Evolutionary conservation across 37 sponge, comb jelly and placozoan species (phyloP), one percentile per base, ranked within the genome.

Genomic region (Chondrosia reniformis): DNA sequence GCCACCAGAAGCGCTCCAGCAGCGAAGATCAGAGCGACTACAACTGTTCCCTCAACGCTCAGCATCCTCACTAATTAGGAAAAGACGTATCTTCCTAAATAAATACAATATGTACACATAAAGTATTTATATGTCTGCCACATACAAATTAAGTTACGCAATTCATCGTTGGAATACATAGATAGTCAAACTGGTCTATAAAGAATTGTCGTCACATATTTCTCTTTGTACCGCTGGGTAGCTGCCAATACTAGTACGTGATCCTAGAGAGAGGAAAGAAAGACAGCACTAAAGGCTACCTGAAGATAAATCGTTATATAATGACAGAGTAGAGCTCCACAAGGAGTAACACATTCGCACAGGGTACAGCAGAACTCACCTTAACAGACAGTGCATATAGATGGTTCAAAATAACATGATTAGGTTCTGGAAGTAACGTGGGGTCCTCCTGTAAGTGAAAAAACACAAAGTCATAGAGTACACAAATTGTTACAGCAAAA

Each of bases 161-260:
- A n/a, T n/a, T n/a, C n/a, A n/a, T n/a, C n/a, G n/a, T n/a, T n/a
- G n/a, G n/a, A n/a, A n/a, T n/a, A n/a, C n/a, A n/a, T n/a, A n/a
- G n/a, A n/a, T n/a, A n/a, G n/a, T n/a, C n/a, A 75, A 8, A 95
- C 88, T 22, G 96, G 96, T 39, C 90, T 93, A 62, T 96, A 96
- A 55, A 90, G 80, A 54, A 96, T 52, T 33, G 91, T 97, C n/a
- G 94, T 97, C 41, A 97, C 89, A 74, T 88, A 97, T 69, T 97
- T 97, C 75, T 93, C 81, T 39, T 89, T 85, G 89, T 91, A 97
- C 40, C 97, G 54, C 74, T 97, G 94, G 42, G 97, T 97, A 32
- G 89, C 81, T 19, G 84, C 94, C 52, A 97, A 74, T 58, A 97
- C 94, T 45, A 96, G 71, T 12, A 91, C 91, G 80, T 86, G 83